phyloP scores from a whole-genome alignment of 2,888 invertebrate species.

The Auanema sp. region DNA sequence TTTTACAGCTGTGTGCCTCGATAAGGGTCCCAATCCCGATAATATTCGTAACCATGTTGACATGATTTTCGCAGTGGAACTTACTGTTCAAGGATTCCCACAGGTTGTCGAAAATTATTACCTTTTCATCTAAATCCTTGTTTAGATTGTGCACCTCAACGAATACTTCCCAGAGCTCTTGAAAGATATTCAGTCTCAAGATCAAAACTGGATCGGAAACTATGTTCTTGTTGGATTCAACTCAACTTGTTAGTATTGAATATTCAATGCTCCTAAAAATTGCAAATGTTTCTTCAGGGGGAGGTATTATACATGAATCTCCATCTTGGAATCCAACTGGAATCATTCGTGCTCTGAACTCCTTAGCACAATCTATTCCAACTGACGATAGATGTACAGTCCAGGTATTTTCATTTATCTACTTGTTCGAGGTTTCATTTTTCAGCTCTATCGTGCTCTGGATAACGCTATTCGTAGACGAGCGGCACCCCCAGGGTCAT shows the following conservation, averaged over 20 bases:
- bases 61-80: slow-evolving; percentile 47
- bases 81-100: slow-evolving; percentile 30
- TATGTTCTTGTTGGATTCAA: slow-evolving; percentile 46
- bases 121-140: not conserved
- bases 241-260: slow-evolving; percentile 28
- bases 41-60: slow-evolving; percentile 35
- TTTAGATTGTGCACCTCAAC: slow-evolving; percentile 25
- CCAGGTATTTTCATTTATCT: slow-evolving; percentile 14
- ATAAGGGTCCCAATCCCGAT: slow-evolving; percentile 33
- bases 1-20: slow-evolving; percentile 33
- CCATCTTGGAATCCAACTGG: slow-evolving; percentile 23
- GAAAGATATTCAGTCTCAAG: slow-evolving; percentile 35
- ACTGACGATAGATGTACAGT: slow-evolving; percentile 37
- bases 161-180: slow-evolving; percentile 35
- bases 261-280: not conserved
- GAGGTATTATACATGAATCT: slow-evolving; percentile 33
- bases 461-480: slow-evolving; percentile 27
- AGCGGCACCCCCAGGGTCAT: slow-evolving; percentile 34
- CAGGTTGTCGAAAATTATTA: slow-evolving; percentile 14
- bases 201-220: slow-evolving; percentile 39
- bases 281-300: slow-evolving; percentile 33
- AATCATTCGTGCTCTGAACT: slow-evolving; percentile 24
- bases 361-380: slow-evolving; percentile 19
- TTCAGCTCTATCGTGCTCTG: slow-evolving; percentile 38
- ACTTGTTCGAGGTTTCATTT: not conserved